Percentiles rank a stretch among this genome's conserved stretches.
These are phyloP conservation scores for Anthophora plumipes DNA, from an alignment of 2,888 invertebrate genomes.

Conservation along the genomic window DNA sequence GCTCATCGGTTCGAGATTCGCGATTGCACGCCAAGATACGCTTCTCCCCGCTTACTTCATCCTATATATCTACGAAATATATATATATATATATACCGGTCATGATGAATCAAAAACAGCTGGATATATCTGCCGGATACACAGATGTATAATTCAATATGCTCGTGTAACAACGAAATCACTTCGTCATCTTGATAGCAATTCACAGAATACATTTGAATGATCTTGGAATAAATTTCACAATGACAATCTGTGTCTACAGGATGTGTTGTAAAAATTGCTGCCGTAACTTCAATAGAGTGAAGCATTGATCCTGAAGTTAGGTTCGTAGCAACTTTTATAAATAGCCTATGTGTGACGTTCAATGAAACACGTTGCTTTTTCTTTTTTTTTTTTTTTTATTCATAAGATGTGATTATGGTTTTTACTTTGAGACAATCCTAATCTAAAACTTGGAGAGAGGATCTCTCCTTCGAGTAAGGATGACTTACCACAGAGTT, in stretches of 20 bases:
- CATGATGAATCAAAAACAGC: slow-evolving; percentile 57
- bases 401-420: not conserved
- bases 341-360: too few relatives aligned
- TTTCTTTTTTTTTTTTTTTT: too few relatives aligned
- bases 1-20: slow-evolving; percentile 30
- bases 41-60: slow-evolving; percentile 22
- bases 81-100: slow-evolving; percentile 9
- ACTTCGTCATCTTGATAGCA: slow-evolving; percentile 21
- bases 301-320: too few relatives aligned
- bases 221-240: slow-evolving; percentile 17
- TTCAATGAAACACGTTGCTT: too few relatives aligned
- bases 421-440: not conserved
- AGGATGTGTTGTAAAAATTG: too few relatives aligned
- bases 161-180: slow-evolving; percentile 12
- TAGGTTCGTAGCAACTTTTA: too few relatives aligned
- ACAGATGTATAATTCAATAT: not conserved
- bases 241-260: too few relatives aligned
- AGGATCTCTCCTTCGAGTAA: not conserved
- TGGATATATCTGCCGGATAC: slow-evolving; percentile 27
- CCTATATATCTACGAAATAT: too few relatives aligned
- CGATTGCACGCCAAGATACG: slow-evolving; percentile 39
- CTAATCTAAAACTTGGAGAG: not conserved
- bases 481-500: not conserved
- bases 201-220: slow-evolving; percentile 26
- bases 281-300: too few relatives aligned